Base-by-base conservation (phyloP, 2,888 invertebrate species). In the Schrankia costaestrigalis region DNA sequence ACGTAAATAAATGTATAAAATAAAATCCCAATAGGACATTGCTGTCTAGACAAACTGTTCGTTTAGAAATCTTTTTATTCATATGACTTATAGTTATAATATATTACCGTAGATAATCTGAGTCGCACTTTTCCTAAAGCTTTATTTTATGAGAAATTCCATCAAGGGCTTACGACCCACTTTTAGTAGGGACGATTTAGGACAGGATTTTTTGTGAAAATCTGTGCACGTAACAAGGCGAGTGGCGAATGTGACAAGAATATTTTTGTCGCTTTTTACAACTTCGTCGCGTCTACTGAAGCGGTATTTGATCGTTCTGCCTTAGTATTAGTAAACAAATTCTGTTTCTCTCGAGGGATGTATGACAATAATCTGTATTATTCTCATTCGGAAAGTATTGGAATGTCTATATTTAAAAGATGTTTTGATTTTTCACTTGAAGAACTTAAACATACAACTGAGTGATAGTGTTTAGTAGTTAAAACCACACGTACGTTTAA, bases 211-310 rank as follows among this genome's bases (percentile, higher is more conserved):
- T 55, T 47, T 52, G 46, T 48, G 46, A 63, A 65, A 74, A 67
- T 71, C 70, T 59, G 58, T 49, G 59, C 67, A 65, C 71, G 68
- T 67, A 62, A 56, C 56, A 46, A 41, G 51, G 31, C 38, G 46
- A 36, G 37, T 26, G 37, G 41, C 31, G 44, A 57, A 66, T 67
- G 72, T 57, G 69, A 59, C 39, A 42, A 35, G 68, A 71, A 73
- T 73, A 69, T 61, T 60, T 15, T 63, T 51, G 42, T 51, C 50
- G 41, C 53, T 48, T 45, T n/a, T 59, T 40, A 30, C 30, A 32
- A 44, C 30, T 39, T 28, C 26, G 31, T 42, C 40, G 32, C 43
- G 41, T 44, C 26, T 31, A 30, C 41, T 11, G 21, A 29, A 35
- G 44, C 33, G 39, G 28, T 28, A 35, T 40, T 24, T 32, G 35